These are phyloP conservation scores for Grus americana DNA, from an alignment of 2,113 vertebrate genomes.

Conservation along the genomic window DNA sequence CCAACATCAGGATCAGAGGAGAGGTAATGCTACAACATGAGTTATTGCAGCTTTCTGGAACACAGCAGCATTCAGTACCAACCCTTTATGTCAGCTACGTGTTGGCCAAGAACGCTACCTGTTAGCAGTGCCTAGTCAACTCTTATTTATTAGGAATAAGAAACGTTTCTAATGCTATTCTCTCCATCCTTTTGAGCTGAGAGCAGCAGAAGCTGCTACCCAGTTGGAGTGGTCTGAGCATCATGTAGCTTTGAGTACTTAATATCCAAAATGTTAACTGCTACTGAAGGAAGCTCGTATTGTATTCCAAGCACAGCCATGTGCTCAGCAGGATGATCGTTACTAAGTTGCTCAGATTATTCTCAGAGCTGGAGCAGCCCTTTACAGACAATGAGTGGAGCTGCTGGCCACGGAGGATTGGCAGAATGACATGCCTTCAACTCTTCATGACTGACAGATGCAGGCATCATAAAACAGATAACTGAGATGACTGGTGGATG, in stretches of 20 bases:
- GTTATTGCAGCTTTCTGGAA: background rate
- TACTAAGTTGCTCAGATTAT: background rate
- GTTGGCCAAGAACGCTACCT: background rate
- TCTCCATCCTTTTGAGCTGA: background rate
- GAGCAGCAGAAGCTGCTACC: background rate
- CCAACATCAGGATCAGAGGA: slow-evolving; percentile 5
- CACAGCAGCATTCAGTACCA: background rate
- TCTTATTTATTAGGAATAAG: background rate
- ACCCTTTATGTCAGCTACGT: background rate
- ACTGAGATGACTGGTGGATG: background rate
- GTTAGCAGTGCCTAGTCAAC: background rate
- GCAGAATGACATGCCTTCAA: background rate
- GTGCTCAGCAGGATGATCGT: background rate
- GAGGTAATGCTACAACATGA: background rate
- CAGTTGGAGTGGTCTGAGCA: background rate
- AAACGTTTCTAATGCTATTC: background rate
- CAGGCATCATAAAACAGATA: background rate
- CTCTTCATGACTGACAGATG: background rate
- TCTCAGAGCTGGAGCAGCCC: background rate
- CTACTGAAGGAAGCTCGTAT: background rate
- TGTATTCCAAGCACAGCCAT: background rate
- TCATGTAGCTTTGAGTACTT: background rate
- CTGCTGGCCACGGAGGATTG: background rate
- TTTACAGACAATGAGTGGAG: background rate
- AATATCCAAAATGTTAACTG: background rate